Evolutionary conservation across 2,888 invertebrate species (phyloP).

Genomic region (Linnaemya tessellans): DNA sequence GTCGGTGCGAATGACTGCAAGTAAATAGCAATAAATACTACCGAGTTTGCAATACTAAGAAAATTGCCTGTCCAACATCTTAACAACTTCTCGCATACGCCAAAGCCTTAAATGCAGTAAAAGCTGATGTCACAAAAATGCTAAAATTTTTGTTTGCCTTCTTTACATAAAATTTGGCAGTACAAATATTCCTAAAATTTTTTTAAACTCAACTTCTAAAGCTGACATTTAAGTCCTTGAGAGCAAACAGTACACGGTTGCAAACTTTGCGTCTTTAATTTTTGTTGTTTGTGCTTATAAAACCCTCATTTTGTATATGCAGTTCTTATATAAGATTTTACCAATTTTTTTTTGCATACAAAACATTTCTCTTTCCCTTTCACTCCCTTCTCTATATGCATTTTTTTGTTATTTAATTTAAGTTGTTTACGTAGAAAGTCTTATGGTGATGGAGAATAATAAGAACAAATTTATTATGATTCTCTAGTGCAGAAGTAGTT

Average conservation of each 20-base stretch:
- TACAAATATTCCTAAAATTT: not conserved
- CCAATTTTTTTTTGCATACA: constrained; percentile 16
- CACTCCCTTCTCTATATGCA: too few relatives aligned
- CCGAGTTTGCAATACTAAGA: too few relatives aligned
- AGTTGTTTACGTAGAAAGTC: constrained; percentile 15
- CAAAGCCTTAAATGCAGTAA: not conserved
- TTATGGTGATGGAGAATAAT: constrained; percentile 1
- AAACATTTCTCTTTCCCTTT: constrained; percentile 1
- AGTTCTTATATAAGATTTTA: constrained; percentile 7
- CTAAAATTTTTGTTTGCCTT: not conserved
- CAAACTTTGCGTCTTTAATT: constrained; percentile 3
- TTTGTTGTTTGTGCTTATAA: constrained; percentile 27
- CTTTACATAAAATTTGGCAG: not conserved
- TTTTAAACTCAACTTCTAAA: not conserved
- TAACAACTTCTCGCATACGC: too few relatives aligned
- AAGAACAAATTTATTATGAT: constrained; percentile 20
- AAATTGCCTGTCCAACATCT: too few relatives aligned
- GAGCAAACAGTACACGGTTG: constrained; percentile 42
- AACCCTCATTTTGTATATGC: constrained; percentile 3
- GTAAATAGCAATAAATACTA: too few relatives aligned
- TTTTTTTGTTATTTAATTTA: not conserved
- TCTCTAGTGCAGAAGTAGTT: constrained; percentile 13
- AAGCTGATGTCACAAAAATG: not conserved
- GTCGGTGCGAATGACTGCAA: too few relatives aligned
- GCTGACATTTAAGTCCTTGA: constrained; percentile 52